phyloP scores from a whole-genome alignment of 2,797 vertebrate genomes.

The Sylvilagus floridanus region DNA sequence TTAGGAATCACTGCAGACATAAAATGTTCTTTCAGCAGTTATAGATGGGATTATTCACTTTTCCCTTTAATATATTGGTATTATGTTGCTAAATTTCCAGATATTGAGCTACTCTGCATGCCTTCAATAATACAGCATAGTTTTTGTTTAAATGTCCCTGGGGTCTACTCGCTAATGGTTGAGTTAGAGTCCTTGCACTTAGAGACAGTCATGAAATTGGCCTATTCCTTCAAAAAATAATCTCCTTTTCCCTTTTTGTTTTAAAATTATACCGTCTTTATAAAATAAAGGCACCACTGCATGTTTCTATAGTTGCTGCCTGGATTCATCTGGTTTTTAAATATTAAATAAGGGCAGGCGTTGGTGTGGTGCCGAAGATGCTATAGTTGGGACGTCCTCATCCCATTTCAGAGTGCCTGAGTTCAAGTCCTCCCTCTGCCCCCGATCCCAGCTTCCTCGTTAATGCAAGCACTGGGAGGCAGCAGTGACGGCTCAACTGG shows the following conservation, averaged over 20 bases:
- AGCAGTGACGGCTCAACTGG: too few relatives aligned
- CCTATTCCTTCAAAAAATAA: not conserved
- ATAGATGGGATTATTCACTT: not conserved
- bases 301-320: not conserved
- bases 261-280: not conserved
- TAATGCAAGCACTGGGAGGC: too few relatives aligned
- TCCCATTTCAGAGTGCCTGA: too few relatives aligned
- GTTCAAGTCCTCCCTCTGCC: too few relatives aligned
- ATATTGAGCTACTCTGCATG: constrained; percentile 1
- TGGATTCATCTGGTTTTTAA: not conserved
- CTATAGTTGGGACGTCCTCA: too few relatives aligned
- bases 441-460: too few relatives aligned
- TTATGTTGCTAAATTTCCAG: not conserved
- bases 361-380: too few relatives aligned
- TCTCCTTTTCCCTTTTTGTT: not conserved
- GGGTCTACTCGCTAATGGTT: not conserved
- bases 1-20: not conserved
- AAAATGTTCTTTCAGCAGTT: not conserved
- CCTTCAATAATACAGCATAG: not conserved
- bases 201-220: not conserved
- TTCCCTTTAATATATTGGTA: not conserved
- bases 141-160: not conserved
- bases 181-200: not conserved
- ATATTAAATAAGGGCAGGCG: not conserved
- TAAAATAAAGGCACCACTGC: not conserved